Evolutionary conservation across 2,113 vertebrate species (phyloP).

Genomic region (Caranx ignobilis): DNA sequence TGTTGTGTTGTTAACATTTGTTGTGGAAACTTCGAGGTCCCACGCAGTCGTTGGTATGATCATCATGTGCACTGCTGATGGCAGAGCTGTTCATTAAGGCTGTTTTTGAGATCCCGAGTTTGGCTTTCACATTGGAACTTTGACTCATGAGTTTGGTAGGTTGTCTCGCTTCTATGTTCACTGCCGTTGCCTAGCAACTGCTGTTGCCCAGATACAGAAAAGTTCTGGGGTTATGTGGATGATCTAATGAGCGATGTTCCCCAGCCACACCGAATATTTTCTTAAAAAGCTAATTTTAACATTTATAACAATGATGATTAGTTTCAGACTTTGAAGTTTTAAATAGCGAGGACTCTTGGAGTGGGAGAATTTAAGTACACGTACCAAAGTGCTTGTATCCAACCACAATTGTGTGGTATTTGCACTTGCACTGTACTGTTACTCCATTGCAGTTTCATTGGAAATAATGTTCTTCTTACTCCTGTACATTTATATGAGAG

Average conservation of each 20-base stretch:
- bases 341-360: not conserved
- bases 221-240: constrained; percentile 58
- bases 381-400: constrained; percentile 8
- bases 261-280: constrained; percentile 55
- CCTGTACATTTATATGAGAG: not conserved
- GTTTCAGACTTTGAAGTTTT: not conserved
- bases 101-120: constrained; percentile 58
- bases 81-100: constrained; percentile 46
- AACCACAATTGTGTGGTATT: not conserved
- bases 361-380: not conserved
- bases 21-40: constrained; percentile 66
- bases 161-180: constrained; percentile 70
- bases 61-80: constrained; percentile 49
- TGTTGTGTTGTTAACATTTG: constrained; percentile 64
- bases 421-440: not conserved
- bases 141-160: constrained; percentile 72
- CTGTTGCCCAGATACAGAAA: constrained; percentile 61
- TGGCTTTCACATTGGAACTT: constrained; percentile 65
- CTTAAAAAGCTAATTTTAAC: constrained; percentile 55
- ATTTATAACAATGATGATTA: constrained; percentile 20
- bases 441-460: not conserved
- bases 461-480: too few species aligned
- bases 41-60: constrained; percentile 38
- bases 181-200: constrained; percentile 62
- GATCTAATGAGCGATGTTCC: constrained; percentile 57